Evolutionary conservation across 2,888 invertebrate genomes (phyloP).

Genomic region (Hartigia nigra): DNA sequence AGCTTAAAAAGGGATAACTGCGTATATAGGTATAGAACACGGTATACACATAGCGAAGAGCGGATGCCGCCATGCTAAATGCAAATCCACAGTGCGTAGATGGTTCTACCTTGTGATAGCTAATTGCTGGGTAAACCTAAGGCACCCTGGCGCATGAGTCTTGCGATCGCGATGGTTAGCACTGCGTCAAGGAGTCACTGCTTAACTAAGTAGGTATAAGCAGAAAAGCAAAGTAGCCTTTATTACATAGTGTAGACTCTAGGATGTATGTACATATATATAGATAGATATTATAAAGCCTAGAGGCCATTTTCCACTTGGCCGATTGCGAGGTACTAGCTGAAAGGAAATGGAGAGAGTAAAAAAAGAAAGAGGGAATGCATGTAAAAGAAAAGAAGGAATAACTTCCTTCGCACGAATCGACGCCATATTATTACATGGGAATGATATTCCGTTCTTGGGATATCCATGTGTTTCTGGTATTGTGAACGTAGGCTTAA

Average conservation of each 20-base stretch:
- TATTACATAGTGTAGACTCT: neutral
- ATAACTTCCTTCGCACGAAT: neutral
- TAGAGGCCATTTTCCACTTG: constrained; percentile 8
- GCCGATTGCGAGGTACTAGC: neutral
- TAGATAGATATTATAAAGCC: neutral
- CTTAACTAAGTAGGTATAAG: neutral
- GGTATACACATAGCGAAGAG: neutral
- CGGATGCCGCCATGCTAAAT: constrained; percentile 19
- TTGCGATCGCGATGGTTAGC: constrained; percentile 20
- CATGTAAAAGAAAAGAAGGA: neutral
- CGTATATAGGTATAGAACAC: constrained; percentile 5
- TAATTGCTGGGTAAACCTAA: constrained; percentile 50
- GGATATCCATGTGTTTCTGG: neutral
- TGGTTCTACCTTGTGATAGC: constrained; percentile 26
- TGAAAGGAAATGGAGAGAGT: neutral
- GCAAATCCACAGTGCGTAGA: constrained; percentile 19
- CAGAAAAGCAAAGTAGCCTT: neutral
- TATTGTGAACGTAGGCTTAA: constrained; percentile 26
- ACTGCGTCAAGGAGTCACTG: neutral
- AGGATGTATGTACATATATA: neutral
- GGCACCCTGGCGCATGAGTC: neutral
- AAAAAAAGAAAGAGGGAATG: neutral
- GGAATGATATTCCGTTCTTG: neutral
- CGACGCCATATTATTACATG: neutral
- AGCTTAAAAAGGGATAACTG: neutral